Conservation (phyloP, 92 coral and sea anemone genomes). For the Porites lobata region DNA sequence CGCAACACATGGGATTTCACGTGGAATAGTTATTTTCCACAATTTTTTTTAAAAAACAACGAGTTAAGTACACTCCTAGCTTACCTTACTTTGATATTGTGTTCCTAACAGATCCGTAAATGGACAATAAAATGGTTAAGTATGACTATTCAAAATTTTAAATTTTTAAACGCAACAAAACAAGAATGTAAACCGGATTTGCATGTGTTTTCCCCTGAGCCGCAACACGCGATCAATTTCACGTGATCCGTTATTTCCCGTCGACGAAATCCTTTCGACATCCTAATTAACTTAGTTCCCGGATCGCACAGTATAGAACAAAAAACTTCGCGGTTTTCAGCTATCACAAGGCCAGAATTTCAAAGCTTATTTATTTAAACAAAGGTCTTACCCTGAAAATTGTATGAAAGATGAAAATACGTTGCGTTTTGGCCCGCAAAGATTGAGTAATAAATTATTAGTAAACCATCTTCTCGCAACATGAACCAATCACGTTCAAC, state of each 20-base stretch:
- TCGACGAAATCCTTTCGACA: neutral
- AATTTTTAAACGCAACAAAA: too few species aligned
- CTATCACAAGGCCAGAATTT: too few species aligned
- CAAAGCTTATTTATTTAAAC: neutral
- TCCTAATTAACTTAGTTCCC: constrained; percentile 24
- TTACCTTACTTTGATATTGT: too few species aligned
- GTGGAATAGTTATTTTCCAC: neutral
- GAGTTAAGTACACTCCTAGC: too few species aligned
- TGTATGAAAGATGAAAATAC: neutral
- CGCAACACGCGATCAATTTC: neutral
- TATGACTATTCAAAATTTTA: too few species aligned
- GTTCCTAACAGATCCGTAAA: too few species aligned
- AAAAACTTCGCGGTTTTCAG: too few species aligned
- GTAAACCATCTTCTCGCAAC: neutral
- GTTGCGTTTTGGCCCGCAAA: too few species aligned
- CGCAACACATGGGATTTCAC: neutral
- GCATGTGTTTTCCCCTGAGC: too few species aligned
- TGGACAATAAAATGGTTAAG: too few species aligned
- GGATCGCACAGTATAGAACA: neutral
- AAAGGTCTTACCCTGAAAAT: neutral
- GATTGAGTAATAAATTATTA: neutral
- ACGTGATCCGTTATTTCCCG: constrained; percentile 60
- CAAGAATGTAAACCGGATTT: too few species aligned
- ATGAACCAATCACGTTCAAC: constrained; percentile 38
- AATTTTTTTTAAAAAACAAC: too few species aligned